These are phyloP conservation scores for Turnix velox DNA, from an alignment of 2,113 vertebrate genomes.

Conservation along the genomic window DNA sequence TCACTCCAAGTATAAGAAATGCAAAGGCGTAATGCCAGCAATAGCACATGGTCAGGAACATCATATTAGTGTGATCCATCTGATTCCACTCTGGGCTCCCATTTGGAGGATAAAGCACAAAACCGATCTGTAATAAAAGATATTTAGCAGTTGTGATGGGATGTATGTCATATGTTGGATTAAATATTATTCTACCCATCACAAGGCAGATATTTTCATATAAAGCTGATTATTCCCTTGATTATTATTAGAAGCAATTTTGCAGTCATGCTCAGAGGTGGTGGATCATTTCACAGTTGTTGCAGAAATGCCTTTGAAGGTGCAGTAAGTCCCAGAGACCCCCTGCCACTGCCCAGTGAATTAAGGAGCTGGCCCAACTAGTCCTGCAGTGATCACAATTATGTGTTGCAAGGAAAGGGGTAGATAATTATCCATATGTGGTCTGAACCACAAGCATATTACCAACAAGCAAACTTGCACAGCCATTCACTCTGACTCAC, in stretches of 20 bases:
- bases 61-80: conserved; percentile 80
- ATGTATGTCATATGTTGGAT: background rate
- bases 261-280: background rate
- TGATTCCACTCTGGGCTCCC: conserved; percentile 84
- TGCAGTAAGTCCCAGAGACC: background rate
- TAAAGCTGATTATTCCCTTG: background rate
- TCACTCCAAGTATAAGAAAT: conserved; percentile 74
- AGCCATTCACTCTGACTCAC: background rate
- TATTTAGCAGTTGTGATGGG: background rate
- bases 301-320: background rate
- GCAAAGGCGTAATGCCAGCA: conserved; percentile 89
- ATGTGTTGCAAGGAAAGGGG: background rate
- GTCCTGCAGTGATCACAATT: background rate
- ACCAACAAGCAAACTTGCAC: background rate
- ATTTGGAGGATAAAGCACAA: conserved; percentile 86
- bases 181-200: background rate
- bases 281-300: background rate
- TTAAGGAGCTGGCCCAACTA: background rate
- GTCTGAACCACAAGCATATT: background rate
- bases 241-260: background rate
- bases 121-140: conserved; percentile 82
- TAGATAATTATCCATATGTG: background rate
- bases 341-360: background rate
- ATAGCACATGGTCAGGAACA: conserved; percentile 90
- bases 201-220: background rate